Conservation (phyloP, 2,888 invertebrate species). For the Chironomus riparius region DNA sequence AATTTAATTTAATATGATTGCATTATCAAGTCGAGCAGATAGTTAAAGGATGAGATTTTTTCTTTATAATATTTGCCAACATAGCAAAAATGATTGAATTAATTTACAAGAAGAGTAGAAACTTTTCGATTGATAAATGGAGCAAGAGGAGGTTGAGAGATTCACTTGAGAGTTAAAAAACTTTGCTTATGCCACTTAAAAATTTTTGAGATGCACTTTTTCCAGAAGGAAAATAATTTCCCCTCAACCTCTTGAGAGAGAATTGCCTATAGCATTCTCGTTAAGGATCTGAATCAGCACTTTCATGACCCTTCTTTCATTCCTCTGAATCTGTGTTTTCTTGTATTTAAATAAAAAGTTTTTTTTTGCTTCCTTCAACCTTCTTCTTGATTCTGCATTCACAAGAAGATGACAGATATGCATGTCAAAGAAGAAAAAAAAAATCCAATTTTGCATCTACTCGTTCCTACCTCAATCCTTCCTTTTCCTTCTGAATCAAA, state of each 20-base stretch:
- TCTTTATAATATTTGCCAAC: neutral
- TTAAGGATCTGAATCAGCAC: neutral
- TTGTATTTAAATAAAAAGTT: neutral
- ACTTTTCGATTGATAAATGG: neutral
- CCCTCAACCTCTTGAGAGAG: neutral
- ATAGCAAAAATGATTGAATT: constrained; percentile 1
- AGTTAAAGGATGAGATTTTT: neutral
- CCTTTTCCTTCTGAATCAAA: neutral
- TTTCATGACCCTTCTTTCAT: neutral
- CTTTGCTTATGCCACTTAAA: too few species aligned
- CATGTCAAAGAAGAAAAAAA: neutral
- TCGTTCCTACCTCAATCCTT: too few species aligned
- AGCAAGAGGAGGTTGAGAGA: neutral
- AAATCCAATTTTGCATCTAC: neutral
- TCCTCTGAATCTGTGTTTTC: neutral
- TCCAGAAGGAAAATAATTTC: neutral
- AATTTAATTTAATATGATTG: neutral
- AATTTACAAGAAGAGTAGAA: neutral
- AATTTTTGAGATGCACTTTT: neutral
- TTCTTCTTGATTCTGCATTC: neutral
- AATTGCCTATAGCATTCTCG: neutral
- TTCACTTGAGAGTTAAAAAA: neutral
- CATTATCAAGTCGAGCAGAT: neutral
- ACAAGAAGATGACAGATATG: neutral
- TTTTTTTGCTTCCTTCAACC: neutral